Percentiles rank a stretch among this genome's conserved stretches.
Evolutionary conservation across 2,888 invertebrate genomes (phyloP).

Genomic region (Phyllotreta striolata): DNA sequence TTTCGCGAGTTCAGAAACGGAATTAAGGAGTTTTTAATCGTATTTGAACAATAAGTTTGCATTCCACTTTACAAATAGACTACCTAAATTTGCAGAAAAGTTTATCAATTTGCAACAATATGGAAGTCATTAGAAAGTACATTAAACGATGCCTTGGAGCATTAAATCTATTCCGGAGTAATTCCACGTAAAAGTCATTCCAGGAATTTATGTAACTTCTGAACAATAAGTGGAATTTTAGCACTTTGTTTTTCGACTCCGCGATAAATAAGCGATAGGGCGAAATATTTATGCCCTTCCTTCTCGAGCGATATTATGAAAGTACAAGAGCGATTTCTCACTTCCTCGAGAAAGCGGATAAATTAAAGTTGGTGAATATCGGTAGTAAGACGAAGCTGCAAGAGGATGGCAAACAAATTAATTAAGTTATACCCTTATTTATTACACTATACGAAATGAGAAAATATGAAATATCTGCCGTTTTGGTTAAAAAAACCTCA

Average conservation of each 20-base stretch:
- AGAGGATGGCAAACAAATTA: slow-evolving; percentile 28
- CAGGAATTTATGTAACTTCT: slow-evolving; percentile 25
- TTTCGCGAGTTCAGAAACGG: too few relatives aligned
- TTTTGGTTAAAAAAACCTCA: slow-evolving; percentile 5
- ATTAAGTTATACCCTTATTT: slow-evolving; percentile 29
- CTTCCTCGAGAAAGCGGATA: slow-evolving; percentile 19
- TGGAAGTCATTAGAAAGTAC: slow-evolving; percentile 18
- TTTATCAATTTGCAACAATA: slow-evolving; percentile 24
- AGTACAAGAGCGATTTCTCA: slow-evolving; percentile 23
- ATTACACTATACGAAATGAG: slow-evolving; percentile 25
- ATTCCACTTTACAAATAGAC: too few relatives aligned
- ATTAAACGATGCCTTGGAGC: slow-evolving; percentile 27
- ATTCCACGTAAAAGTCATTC: slow-evolving; percentile 29
- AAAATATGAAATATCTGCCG: slow-evolving; percentile 17
- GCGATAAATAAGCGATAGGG: slow-evolving; percentile 23
- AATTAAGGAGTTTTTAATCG: too few relatives aligned
- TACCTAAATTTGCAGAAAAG: slow-evolving; percentile 2
- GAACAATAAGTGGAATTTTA: slow-evolving; percentile 31
- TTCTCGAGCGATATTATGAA: slow-evolving; percentile 20
- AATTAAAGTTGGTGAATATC: slow-evolving; percentile 25
- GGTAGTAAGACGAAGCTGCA: slow-evolving; percentile 19
- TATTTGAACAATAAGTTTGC: too few relatives aligned
- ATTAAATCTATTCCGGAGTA: slow-evolving; percentile 31
- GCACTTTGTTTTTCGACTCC: slow-evolving; percentile 27
- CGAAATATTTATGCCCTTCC: slow-evolving; percentile 16